These are phyloP conservation scores for Arremon aurantiirostris DNA, from an alignment of 2,797 vertebrate genomes.

Conservation along the genomic window DNA sequence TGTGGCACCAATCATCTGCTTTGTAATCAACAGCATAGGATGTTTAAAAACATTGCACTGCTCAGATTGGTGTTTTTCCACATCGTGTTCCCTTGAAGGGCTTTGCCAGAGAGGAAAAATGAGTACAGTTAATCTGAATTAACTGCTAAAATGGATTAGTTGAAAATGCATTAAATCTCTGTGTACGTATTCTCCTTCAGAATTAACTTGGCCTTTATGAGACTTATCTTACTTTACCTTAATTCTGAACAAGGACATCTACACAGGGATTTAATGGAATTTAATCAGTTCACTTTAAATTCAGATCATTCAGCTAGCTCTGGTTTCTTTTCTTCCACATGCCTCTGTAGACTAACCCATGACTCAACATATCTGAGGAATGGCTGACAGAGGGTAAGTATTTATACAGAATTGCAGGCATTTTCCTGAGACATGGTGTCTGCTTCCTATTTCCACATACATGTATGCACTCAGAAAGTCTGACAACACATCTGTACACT, in stretches of 20 bases:
- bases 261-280: constrained; percentile 10
- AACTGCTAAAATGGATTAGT: constrained; percentile 47
- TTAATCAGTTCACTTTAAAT: constrained; percentile 34
- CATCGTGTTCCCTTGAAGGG: background rate
- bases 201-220: constrained; percentile 23
- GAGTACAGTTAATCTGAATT: constrained; percentile 28
- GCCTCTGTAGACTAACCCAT: background rate
- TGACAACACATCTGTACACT: accelerated
- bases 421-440: background rate
- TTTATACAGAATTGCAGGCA: background rate
- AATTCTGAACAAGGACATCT: constrained; percentile 31
- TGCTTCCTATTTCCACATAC: background rate
- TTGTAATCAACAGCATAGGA: accelerated
- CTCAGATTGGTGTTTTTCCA: background rate
- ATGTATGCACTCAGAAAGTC: background rate
- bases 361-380: background rate
- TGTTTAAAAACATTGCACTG: background rate
- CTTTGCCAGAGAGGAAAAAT: background rate
- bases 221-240: constrained; percentile 33
- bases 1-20: background rate
- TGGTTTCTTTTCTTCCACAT: background rate
- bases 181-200: background rate
- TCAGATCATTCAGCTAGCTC: background rate
- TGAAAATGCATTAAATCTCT: constrained; percentile 41
- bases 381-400: background rate